These are phyloP conservation scores for Tachina fera DNA, from an alignment of 2,888 invertebrate genomes.

Conservation along the genomic window DNA sequence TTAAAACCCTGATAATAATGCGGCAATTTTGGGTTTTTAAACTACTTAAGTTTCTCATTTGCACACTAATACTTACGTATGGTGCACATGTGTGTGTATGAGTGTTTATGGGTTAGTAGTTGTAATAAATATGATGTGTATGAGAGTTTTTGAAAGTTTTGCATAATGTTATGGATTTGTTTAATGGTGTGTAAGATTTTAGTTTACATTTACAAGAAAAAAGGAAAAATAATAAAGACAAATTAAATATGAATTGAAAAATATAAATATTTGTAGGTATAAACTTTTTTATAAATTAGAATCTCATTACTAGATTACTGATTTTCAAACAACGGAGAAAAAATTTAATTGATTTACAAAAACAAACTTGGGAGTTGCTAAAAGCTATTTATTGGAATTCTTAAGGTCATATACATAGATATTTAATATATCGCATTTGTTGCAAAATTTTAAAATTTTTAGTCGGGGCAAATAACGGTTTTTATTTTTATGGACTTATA, in stretches of 20 bases:
- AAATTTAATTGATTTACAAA: no score
- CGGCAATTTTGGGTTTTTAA: constrained; percentile 50
- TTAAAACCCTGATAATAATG: constrained; percentile 59
- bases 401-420: no score
- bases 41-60: constrained; percentile 60
- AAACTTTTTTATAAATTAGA: no score
- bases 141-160: constrained; percentile 50
- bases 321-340: no score
- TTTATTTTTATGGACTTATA: no score
- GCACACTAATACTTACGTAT: no score
- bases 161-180: constrained; percentile 63
- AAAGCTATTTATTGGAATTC: no score
- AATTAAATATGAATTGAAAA: neutral
- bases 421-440: no score
- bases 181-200: constrained; percentile 63
- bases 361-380: no score
- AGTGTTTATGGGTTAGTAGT: constrained; percentile 1
- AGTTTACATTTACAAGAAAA: constrained; percentile 29
- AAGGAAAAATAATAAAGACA: constrained; percentile 9
- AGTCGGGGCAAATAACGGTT: no score
- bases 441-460: no score
- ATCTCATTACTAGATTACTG: no score
- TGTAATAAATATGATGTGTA: constrained; percentile 21
- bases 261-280: neutral
- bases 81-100: neutral